Conservation (phyloP, 2,113 vertebrate genomes). For the Rhinogobius similis region DNA sequence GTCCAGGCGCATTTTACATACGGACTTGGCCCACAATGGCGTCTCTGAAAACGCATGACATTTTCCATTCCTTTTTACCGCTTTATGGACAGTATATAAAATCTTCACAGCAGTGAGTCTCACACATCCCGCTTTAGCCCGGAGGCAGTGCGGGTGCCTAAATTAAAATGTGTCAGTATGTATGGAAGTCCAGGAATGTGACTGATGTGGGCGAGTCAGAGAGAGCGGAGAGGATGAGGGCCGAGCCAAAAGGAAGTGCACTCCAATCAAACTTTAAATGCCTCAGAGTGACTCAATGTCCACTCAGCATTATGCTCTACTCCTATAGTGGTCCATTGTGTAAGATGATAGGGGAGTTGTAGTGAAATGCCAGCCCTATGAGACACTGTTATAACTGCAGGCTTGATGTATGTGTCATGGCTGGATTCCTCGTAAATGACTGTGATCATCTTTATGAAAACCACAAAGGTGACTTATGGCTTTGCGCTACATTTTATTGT, state of each 20-base stretch:
- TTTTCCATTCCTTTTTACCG: background rate
- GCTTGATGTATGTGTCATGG: conserved; percentile 29
- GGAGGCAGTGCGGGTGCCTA: conserved; percentile 17
- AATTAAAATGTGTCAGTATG: conserved; percentile 35
- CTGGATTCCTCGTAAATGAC: conserved; percentile 33
- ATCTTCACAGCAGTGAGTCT: conserved; percentile 20
- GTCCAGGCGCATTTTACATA: background rate
- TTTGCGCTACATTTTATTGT: background rate
- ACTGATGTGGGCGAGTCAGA: conserved; percentile 51
- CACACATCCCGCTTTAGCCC: conserved; percentile 18
- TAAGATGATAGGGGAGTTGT: conserved; percentile 2
- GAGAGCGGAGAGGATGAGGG: conserved; percentile 38
- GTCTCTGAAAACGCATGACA: background rate
- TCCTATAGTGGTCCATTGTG: conserved; percentile 19
- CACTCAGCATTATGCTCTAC: conserved; percentile 52
- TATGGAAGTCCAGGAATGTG: conserved; percentile 61
- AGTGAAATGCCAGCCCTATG: conserved; percentile 44
- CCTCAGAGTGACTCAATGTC: conserved; percentile 62
- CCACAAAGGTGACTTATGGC: conserved; percentile 6
- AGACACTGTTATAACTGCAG: conserved; percentile 41
- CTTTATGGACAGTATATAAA: background rate
- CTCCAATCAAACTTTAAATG: conserved; percentile 42
- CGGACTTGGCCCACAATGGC: too few species aligned
- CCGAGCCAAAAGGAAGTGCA: conserved; percentile 12
- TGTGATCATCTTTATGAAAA: conserved; percentile 7